Percentiles rank a stretch among this genome's conserved stretches.
phyloP scores from a whole-genome alignment of 2,113 vertebrate genomes.

The Hymenochirus boettgeri region DNA sequence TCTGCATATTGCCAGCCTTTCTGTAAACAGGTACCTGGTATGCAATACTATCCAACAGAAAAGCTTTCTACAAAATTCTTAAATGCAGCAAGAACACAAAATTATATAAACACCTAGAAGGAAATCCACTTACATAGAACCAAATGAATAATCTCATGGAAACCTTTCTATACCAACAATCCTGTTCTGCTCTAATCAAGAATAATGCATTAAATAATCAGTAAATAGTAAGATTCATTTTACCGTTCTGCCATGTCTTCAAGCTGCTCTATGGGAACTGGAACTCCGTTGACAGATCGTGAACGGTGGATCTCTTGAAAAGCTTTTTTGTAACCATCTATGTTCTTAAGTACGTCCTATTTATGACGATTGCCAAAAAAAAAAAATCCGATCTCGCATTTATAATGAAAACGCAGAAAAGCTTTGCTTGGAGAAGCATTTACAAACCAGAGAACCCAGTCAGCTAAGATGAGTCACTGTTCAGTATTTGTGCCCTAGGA shows the following conservation, averaged over 20 bases:
- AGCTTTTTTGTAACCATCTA: conserved; percentile 85
- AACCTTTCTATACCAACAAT: neutral
- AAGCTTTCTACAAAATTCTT: neutral
- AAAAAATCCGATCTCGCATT: conserved; percentile 16
- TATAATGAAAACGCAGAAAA: conserved; percentile 6
- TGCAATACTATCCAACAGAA: neutral
- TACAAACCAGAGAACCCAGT: conserved; percentile 54
- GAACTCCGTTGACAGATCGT: conserved; percentile 88
- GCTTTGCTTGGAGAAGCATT: conserved; percentile 1
- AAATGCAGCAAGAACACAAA: too few relatives aligned
- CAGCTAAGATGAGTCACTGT: conserved; percentile 61
- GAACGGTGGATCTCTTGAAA: conserved; percentile 92
- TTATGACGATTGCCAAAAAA: conserved; percentile 45
- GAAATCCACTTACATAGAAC: too few relatives aligned
- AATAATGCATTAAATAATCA: neutral
- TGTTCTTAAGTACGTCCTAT: conserved; percentile 86
- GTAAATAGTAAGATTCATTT: conserved; percentile 45
- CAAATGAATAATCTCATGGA: neutral
- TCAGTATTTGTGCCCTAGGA: conserved; percentile 55
- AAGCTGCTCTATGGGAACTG: conserved; percentile 88
- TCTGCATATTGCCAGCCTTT: neutral
- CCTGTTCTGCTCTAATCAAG: neutral
- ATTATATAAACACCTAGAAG: too few relatives aligned
- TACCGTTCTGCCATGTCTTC: conserved; percentile 96
- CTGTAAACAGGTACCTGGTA: neutral